Evolutionary conservation across 2,797 vertebrate genomes (phyloP), one percentile per base, ranked within the genome.

Genomic region (Syndactyla subalaris): DNA sequence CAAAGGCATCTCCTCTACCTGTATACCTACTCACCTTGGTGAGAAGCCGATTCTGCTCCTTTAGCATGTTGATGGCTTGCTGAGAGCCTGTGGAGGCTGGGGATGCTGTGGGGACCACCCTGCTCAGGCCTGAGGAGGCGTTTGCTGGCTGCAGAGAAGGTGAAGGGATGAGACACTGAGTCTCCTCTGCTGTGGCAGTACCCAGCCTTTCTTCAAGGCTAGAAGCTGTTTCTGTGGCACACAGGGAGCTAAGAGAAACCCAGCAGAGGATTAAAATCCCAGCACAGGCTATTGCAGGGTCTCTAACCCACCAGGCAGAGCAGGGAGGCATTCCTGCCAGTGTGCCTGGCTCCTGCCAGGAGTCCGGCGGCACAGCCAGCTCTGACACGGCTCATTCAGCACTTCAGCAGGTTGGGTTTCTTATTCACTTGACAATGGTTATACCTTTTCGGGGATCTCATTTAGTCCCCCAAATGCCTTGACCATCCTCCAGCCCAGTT

Each of bases 11-110:
- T 88, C 52, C 52, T 81, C 9, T 29, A 67, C 15, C 23, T 0
- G 0, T 5, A 32, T 6, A 29, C 21, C 20, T 4, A 2, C 63
- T 84, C 54, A 99, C 99, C 98, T 99, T 98, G 55, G 99, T 99
- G 91, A 99, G 99, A 7, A 99, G 99, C 16, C 98, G 97, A 94
- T 99, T 99, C 98, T 99, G 99, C 72, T 99, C 99, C 95, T 99
- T 99, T 95, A 99, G 97, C 98, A 99, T 98, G 85, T 98, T 98
- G 92, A 99, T 98, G 95, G 98, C 98, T 95, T 99, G 99, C 52
- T 98, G 98, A 78, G 98, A 98, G 63, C 95, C 88, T 63, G 92
- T 78, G 1, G 91, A 75, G 57, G 97, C 97, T 10, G 98, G 96
- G 74, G 97, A 62, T 8, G 7, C 46, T 29, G 8, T 1, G 23